Base-by-base conservation (phyloP, 2,888 invertebrate species). In the Catocala fraxini region DNA sequence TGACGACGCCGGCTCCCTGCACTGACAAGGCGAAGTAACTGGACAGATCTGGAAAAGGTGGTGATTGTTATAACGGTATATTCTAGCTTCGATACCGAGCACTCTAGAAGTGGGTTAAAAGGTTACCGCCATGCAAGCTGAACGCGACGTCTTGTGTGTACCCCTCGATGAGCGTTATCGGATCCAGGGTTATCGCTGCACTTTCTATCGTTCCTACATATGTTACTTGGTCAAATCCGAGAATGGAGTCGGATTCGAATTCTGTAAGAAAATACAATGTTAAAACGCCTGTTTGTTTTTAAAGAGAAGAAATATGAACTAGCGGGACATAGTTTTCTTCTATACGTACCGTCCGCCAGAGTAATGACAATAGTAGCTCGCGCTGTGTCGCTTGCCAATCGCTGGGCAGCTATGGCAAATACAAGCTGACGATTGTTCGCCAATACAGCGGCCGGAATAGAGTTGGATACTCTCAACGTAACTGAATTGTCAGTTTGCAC, bases 111-210 rank as follows among this genome's bases (percentile, higher is more conserved):
- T 41, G 9, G 49, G 1, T 15, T 33, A n/a, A 41, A 2, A 6
- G 1, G 11, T 11, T 65, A 84, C 84, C 82, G 74, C 83, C 83
- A 10, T 66, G 66, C 58, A 86, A 56, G 4, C 54, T 51, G 51
- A 83, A 82, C 10, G 53, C 15, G 3, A 86, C 83, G 25, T 66
- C 63, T 6, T 68, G 11, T n/a, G 68, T 65, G 61, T 74, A 80
- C 52, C 83, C 85, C 59, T 79, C 75, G 6, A 51, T 73, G 6
- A 86, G 72, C 7, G 66, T 71, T 33, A 86, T 83, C 0, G 78
- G 61, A 15, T 70, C 67, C 51, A 85, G 61, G n/a, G 58, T 59
- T 6, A 76, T 42, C 2, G 47, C 15, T 39, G 68, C 63, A 25
- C 70, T 69, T 51, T 74, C 66, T 4, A 85, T 70, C 3, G 76